Evolutionary conservation across 2,113 vertebrate species (phyloP).

Genomic region (Epinephelus moara): DNA sequence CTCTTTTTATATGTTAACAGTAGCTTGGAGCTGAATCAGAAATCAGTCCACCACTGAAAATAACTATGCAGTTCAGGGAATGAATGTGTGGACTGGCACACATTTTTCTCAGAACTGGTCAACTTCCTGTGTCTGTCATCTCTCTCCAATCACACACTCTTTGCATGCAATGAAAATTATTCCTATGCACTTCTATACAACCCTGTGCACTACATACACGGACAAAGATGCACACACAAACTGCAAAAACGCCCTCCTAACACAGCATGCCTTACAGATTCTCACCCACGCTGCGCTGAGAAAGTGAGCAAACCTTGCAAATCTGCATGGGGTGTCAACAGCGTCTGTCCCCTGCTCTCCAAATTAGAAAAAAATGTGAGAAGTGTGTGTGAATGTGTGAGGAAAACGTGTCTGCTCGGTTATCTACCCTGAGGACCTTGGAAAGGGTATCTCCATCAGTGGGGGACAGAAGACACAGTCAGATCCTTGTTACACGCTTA

Average conservation of each 20-base stretch:
- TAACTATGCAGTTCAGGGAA: constrained; percentile 5
- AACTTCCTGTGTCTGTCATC: constrained; percentile 42
- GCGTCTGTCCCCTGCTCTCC: constrained; percentile 16
- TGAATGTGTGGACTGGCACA: constrained; percentile 16
- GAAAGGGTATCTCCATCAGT: constrained; percentile 55
- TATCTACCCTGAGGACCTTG: constrained; percentile 52
- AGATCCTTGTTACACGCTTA: constrained; percentile 59
- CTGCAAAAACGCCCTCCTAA: not conserved
- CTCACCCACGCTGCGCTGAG: constrained; percentile 10
- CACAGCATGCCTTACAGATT: not conserved
- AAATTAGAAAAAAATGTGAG: constrained; percentile 18
- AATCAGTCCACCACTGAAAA: constrained; percentile 41
- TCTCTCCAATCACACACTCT: constrained; percentile 12
- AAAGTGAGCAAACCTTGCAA: constrained; percentile 23
- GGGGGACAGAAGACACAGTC: constrained; percentile 41
- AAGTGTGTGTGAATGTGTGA: constrained; percentile 23
- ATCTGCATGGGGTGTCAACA: constrained; percentile 23
- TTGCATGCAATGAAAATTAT: not conserved
- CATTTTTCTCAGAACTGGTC: constrained; percentile 8
- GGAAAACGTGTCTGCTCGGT: constrained; percentile 36
- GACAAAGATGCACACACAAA: not conserved
- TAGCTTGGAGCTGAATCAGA: constrained; percentile 47
- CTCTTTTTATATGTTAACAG: constrained; percentile 55
- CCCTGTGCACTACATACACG: not conserved
- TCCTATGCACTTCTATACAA: not conserved